phyloP scores from a whole-genome alignment of 53 echinoderm and acorn worm species.

The Apostichopus leukothele region DNA sequence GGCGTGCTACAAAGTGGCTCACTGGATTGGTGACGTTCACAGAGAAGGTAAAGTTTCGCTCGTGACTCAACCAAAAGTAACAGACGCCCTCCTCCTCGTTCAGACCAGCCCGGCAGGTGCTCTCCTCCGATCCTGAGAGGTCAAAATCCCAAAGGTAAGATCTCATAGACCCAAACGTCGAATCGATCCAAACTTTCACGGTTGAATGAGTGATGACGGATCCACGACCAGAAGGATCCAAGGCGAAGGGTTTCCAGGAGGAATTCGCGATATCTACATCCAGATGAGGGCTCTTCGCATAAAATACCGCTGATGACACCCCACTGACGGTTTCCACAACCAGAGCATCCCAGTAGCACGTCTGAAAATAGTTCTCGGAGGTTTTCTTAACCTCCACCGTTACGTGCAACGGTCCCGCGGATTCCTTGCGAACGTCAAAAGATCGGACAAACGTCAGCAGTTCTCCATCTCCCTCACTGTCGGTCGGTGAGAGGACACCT shows the following conservation, averaged over 20 bases:
- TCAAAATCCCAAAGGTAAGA: slow-evolving; percentile 65
- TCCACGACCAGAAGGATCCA: not conserved
- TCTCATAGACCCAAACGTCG: slow-evolving; percentile 47
- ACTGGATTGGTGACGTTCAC: slow-evolving; percentile 70
- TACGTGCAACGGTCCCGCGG: not conserved
- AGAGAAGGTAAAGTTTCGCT: slow-evolving; percentile 52
- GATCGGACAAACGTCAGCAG: not conserved
- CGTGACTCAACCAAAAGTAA: slow-evolving; percentile 44
- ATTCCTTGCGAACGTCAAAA: not conserved
- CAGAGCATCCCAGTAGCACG: slow-evolving; percentile 18
- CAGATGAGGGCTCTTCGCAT: not conserved
- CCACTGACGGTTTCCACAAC: slow-evolving; percentile 12
- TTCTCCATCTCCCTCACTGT: not conserved
- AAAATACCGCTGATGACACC: not conserved
- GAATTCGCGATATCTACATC: not conserved
- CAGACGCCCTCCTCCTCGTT: slow-evolving; percentile 19
- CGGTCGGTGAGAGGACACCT: not conserved
- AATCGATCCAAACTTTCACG: not conserved
- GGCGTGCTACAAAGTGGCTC: not conserved
- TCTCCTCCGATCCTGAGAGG: slow-evolving; percentile 25
- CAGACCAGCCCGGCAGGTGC: slow-evolving; percentile 10
- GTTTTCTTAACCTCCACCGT: slow-evolving; percentile 8
- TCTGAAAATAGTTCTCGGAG: slow-evolving; percentile 18
- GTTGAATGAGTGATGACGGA: not conserved
- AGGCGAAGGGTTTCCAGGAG: not conserved